Base-by-base conservation (phyloP, 2,797 vertebrate species). In the Benthosema pterotum region DNA sequence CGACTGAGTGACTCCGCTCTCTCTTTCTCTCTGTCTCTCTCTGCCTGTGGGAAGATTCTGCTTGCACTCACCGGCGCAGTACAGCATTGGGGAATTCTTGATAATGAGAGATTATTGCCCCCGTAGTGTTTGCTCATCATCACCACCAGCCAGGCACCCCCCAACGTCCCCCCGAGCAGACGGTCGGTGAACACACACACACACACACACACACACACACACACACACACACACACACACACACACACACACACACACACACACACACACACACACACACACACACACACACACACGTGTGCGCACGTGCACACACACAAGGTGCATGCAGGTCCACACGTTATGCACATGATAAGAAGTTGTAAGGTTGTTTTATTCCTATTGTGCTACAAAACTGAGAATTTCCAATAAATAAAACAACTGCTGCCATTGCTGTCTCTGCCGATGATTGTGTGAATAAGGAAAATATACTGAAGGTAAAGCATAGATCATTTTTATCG, bases 51-150 rank as follows among this genome's bases (percentile, higher is more conserved):
- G 92, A 92, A 64, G 81, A 88, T 87, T 88, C 72, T 58, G 48
- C 75, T 74, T 52, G 55, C 66, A 68, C 67, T 83, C 77, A 80
- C 82, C 61, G 42, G 80, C 65, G 57, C 78, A 75, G 77, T 13
- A 38, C 65, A 76, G 76, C 85, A 84, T 69, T 72, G 14, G 81
- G 87, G 91, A 88, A 89, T 85, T 77, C 74, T 76, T 85, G 78
- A 84, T 92, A 92, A 93, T 92, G 88, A 90, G 89, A 91, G 90
- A 91, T 91, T 87, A 91, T 90, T 88, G 86, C 86, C 91, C 86
- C 87, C 81, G 86, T 89, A 83, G 89, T 87, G 85, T 85, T 88
- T 77, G 75, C 86, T 87, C 88, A 88, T 87, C 86, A 84, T 80
- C 79, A 73, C 69, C 76, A 22, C 42, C 28, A 25, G 8, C 16